Percentiles rank a stretch among this genome's conserved stretches.
Conservation (phyloP, 2,888 invertebrate genomes). For the Polymixis flavicincta region DNA sequence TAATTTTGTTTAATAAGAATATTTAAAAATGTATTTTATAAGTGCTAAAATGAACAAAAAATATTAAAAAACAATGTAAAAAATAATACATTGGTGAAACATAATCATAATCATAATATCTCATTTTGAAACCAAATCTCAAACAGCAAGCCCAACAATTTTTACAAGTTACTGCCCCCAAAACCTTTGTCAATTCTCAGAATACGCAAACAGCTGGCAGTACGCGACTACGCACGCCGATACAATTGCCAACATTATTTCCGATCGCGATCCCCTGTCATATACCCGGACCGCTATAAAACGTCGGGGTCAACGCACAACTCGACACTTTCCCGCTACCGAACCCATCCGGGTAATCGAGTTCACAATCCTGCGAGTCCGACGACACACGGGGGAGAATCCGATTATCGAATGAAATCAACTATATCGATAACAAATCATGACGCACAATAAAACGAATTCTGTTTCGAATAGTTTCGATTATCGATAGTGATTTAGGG, state of each 20-base stretch:
- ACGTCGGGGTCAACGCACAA: slow-evolving; percentile 60
- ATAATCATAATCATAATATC: too few relatives aligned
- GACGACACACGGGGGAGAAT: slow-evolving; percentile 51
- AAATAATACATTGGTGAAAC: too few relatives aligned
- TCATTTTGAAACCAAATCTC: background rate
- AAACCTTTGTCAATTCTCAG: slow-evolving; percentile 38
- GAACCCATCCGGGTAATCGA: slow-evolving; percentile 58
- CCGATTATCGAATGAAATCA: slow-evolving; percentile 61
- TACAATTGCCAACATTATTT: slow-evolving; percentile 61
- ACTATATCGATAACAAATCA: slow-evolving; percentile 61
- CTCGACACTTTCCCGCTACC: slow-evolving; percentile 53
- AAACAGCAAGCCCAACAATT: slow-evolving; percentile 34
- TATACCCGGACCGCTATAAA: slow-evolving; percentile 62
- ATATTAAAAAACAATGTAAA: too few relatives aligned
- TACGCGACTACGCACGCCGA: slow-evolving; percentile 36
- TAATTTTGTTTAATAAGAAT: too few relatives aligned
- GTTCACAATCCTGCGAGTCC: slow-evolving; percentile 43
- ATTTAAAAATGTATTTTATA: too few relatives aligned
- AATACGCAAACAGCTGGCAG: slow-evolving; percentile 35
- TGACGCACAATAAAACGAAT: slow-evolving; percentile 56
- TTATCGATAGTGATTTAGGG: slow-evolving; percentile 49
- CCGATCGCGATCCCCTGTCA: slow-evolving; percentile 45
- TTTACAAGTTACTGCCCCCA: slow-evolving; percentile 21
- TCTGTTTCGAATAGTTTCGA: slow-evolving; percentile 56
- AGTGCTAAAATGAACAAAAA: too few relatives aligned